Conservation (phyloP, 2,113 vertebrate species). For the Odocoileus hemionus region DNA sequence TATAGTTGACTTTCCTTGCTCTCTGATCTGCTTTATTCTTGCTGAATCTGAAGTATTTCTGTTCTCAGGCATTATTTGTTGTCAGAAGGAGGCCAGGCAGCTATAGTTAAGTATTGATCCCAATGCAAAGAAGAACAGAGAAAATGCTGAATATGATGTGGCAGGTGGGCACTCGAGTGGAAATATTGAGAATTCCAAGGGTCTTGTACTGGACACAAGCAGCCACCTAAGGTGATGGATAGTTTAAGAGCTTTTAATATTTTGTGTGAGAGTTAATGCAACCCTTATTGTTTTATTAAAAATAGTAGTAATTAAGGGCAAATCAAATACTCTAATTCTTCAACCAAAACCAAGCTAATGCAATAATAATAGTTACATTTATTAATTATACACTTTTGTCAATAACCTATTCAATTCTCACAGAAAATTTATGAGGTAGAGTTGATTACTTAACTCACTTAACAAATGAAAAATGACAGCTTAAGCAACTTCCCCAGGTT, state of each 20-base stretch:
- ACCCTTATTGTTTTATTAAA: not conserved
- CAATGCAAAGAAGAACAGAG: not conserved
- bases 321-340: not conserved
- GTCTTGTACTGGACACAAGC: not conserved
- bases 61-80: slow-evolving; percentile 22
- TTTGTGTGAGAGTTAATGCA: not conserved
- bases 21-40: not conserved
- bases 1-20: not conserved
- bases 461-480: slow-evolving; percentile 28
- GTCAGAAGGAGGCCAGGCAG: not conserved
- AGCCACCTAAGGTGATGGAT: not conserved
- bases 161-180: not conserved
- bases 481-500: not conserved
- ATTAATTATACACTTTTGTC: slow-evolving; percentile 8
- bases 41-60: not conserved
- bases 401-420: slow-evolving; percentile 12
- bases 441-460: not conserved
- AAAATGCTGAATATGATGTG: slow-evolving; percentile 16
- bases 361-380: slow-evolving; percentile 12
- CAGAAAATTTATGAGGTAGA: not conserved
- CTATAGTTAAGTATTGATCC: slow-evolving; percentile 40
- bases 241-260: not conserved
- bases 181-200: not conserved
- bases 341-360: not conserved
- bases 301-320: not conserved